Percentiles rank a stretch among this genome's conserved stretches.
Conservation (phyloP, 2,797 vertebrate genomes). For the Phalloptychus januarius region DNA sequence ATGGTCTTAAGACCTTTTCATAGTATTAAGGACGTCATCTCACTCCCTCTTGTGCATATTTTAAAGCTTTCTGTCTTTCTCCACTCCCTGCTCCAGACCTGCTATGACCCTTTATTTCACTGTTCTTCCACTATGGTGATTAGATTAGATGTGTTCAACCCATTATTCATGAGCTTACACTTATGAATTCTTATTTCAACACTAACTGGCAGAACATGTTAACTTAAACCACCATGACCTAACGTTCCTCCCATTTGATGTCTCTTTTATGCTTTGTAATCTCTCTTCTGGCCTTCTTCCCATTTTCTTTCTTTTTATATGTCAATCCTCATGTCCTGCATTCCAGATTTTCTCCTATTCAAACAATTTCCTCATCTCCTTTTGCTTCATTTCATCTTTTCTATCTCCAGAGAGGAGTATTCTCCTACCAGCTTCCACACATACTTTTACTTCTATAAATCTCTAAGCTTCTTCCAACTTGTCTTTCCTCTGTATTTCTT, state of each 20-base stretch:
- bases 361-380: slow-evolving; percentile 24
- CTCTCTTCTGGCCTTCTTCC: slow-evolving; percentile 8
- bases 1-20: not conserved
- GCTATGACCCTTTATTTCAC: slow-evolving; percentile 23
- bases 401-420: slow-evolving; percentile 14
- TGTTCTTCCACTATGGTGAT: slow-evolving; percentile 32
- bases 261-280: slow-evolving; percentile 9
- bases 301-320: not conserved
- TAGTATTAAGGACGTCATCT: slow-evolving; percentile 4
- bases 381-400: slow-evolving; percentile 29
- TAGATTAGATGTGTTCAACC: slow-evolving; percentile 32
- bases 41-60: slow-evolving; percentile 15
- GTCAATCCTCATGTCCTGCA: slow-evolving; percentile 20
- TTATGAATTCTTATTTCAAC: slow-evolving; percentile 48
- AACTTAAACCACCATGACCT: slow-evolving; percentile 24
- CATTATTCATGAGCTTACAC: slow-evolving; percentile 42
- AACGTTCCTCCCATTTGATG: slow-evolving; percentile 22
- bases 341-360: slow-evolving; percentile 25
- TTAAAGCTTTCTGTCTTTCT: slow-evolving; percentile 15
- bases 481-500: slow-evolving; percentile 20
- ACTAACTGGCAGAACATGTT: slow-evolving; percentile 20
- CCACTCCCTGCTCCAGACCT: slow-evolving; percentile 20
- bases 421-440: slow-evolving; percentile 10
- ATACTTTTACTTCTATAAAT: slow-evolving; percentile 33
- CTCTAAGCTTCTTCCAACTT: slow-evolving; percentile 35